A percentile compares a stretch with the other conserved stretches of the same genome.
Evolutionary conservation across 2,113 vertebrate genomes (phyloP).

Genomic region (Carassius gibelio): DNA sequence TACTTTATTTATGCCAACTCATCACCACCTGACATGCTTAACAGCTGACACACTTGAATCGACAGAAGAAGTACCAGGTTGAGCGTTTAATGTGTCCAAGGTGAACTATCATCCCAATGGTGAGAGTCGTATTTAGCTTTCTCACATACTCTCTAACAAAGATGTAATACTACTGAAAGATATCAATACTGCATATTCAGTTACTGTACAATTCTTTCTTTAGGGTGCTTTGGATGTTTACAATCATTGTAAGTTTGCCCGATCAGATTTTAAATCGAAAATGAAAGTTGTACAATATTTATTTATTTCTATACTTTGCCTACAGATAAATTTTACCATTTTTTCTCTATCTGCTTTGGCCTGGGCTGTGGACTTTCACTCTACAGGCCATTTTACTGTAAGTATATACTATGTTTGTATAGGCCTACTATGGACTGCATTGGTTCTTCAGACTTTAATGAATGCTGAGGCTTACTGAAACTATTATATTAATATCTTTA

Average conservation of each 20-base stretch:
- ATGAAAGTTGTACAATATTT: background rate
- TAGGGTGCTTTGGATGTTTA: constrained; percentile 50
- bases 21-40: background rate
- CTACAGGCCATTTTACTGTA: constrained; percentile 67
- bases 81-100: background rate
- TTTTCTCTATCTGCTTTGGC: constrained; percentile 85
- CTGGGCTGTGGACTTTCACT: constrained; percentile 76
- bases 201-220: background rate
- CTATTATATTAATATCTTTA: background rate
- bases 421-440: too few species aligned
- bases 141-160: background rate
- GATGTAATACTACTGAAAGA: background rate
- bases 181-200: background rate
- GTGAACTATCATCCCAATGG: background rate
- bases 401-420: background rate
- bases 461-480: background rate
- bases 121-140: background rate
- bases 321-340: constrained; percentile 90
- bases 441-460: background rate
- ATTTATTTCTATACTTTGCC: constrained; percentile 33
- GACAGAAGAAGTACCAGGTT: background rate
- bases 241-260: constrained; percentile 62
- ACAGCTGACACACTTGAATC: constrained; percentile 39
- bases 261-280: background rate
- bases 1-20: background rate